phyloP scores from a whole-genome alignment of 2,888 invertebrate species.

The Nomada fucata region DNA sequence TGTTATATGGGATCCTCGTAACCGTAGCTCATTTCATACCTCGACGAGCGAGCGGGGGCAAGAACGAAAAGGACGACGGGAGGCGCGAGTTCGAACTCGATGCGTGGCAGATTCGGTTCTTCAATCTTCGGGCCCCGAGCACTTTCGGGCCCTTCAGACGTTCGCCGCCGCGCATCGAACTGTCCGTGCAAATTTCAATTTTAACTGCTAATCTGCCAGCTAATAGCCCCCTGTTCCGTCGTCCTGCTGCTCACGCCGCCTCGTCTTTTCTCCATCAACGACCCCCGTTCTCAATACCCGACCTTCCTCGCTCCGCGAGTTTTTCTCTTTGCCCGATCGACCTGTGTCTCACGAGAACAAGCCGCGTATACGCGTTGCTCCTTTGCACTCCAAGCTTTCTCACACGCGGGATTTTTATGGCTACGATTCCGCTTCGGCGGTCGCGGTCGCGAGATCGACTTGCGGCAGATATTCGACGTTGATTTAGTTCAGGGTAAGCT shows the following conservation, averaged over 20 bases:
- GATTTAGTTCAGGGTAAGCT: no score
- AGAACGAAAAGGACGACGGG: conserved; percentile 52
- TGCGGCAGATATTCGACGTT: no score
- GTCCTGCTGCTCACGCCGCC: conserved; percentile 35
- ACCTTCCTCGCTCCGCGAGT: conserved; percentile 51
- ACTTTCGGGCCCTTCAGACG: conserved; percentile 82
- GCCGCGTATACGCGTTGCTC: background rate
- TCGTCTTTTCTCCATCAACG: conserved; percentile 58
- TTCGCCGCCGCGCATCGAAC: conserved; percentile 85
- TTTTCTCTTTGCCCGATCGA: conserved; percentile 44
- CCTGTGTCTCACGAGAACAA: conserved; percentile 6
- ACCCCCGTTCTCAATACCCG: conserved; percentile 58
- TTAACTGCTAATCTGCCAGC: conserved; percentile 84
- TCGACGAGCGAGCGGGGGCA: conserved; percentile 51
- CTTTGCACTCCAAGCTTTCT: conserved; percentile 29
- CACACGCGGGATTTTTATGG: conserved; percentile 15
- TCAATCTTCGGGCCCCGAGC: conserved; percentile 75
- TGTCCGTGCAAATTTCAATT: conserved; percentile 84
- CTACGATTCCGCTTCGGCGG: background rate
- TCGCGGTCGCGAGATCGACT: no score
- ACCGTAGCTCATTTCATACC: conserved; percentile 81
- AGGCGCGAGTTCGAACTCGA: conserved; percentile 70
- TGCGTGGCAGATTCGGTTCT: conserved; percentile 83
- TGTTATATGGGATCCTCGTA: conserved; percentile 76
- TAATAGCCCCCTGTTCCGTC: conserved; percentile 78